These are phyloP conservation scores for Pyxicephalus adspersus DNA, from an alignment of 2,113 vertebrate genomes.

Conservation along the genomic window DNA sequence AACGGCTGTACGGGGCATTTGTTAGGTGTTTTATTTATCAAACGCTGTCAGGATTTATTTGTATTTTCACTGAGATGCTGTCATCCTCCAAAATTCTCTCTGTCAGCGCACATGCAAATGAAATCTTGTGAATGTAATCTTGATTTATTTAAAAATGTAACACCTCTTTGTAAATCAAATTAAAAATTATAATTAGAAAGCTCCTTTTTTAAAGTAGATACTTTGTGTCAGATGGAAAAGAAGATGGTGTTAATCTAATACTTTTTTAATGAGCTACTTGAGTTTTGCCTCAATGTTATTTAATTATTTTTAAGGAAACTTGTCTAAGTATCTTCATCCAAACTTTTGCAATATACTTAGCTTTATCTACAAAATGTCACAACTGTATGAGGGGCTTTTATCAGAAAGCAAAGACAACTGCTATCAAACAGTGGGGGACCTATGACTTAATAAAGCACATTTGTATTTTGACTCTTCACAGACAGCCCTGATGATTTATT, in stretches of 20 bases:
- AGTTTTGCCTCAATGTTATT: slow-evolving; percentile 35
- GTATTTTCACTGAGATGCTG: slow-evolving; percentile 53
- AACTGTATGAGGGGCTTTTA: no score
- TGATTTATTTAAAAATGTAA: slow-evolving; percentile 59
- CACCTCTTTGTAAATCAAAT: slow-evolving; percentile 63
- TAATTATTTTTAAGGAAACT: not conserved
- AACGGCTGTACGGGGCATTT: not conserved
- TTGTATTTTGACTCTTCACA: no score
- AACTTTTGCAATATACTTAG: no score
- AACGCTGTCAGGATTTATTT: slow-evolving; percentile 59
- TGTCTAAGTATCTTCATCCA: not conserved
- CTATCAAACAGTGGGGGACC: no score
- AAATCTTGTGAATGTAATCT: slow-evolving; percentile 54
- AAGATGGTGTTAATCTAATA: slow-evolving; percentile 64
- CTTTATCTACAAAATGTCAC: no score
- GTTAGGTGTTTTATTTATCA: slow-evolving; percentile 57
- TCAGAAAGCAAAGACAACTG: no score
- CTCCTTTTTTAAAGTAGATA: slow-evolving; percentile 52
- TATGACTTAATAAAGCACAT: no score
- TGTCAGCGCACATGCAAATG: slow-evolving; percentile 56
- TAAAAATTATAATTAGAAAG: slow-evolving; percentile 58
- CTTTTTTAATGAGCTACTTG: slow-evolving; percentile 66
- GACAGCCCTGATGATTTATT: no score
- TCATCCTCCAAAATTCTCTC: slow-evolving; percentile 53
- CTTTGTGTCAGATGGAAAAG: slow-evolving; percentile 62